Percentiles rank a stretch among this genome's conserved stretches.
phyloP scores from a whole-genome alignment of 2,113 vertebrate species.

The Aldabrachelys gigantea region DNA sequence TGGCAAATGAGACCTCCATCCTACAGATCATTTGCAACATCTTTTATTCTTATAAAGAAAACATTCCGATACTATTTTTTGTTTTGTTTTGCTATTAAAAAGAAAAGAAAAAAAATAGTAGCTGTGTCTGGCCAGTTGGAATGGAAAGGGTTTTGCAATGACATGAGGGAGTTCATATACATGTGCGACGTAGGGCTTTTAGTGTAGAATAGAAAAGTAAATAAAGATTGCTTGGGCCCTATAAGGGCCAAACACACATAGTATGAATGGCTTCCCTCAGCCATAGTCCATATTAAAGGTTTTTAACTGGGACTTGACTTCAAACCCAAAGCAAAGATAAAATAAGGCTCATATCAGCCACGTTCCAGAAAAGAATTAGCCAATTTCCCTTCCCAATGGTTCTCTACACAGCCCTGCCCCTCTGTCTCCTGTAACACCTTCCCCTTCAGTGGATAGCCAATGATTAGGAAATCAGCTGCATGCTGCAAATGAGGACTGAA shows the following conservation, averaged over 20 bases:
- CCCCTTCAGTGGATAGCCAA: background rate
- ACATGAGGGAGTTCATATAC: slow-evolving; percentile 52
- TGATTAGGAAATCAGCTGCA: accelerated
- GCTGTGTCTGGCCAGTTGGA: slow-evolving; percentile 43
- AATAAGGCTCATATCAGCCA: background rate
- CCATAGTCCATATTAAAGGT: background rate
- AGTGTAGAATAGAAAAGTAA: slow-evolving; percentile 7
- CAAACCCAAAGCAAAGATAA: background rate
- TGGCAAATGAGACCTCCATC: slow-evolving; percentile 56
- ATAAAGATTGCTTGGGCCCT: background rate
- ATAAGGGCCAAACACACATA: background rate
- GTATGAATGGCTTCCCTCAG: background rate
- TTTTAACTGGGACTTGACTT: background rate
- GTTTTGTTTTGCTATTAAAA: slow-evolving; percentile 20
- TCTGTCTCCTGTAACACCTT: background rate
- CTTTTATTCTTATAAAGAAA: slow-evolving; percentile 40
- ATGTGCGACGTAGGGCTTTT: background rate
- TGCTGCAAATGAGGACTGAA: background rate
- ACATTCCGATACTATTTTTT: background rate
- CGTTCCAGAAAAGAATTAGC: background rate
- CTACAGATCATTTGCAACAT: slow-evolving; percentile 67
- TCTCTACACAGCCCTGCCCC: background rate
- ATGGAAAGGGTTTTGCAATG: background rate
- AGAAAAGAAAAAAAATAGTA: slow-evolving; percentile 61
- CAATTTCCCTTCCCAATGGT: background rate